Base-by-base conservation (phyloP, 2,113 vertebrate species). In the Indri indri region DNA sequence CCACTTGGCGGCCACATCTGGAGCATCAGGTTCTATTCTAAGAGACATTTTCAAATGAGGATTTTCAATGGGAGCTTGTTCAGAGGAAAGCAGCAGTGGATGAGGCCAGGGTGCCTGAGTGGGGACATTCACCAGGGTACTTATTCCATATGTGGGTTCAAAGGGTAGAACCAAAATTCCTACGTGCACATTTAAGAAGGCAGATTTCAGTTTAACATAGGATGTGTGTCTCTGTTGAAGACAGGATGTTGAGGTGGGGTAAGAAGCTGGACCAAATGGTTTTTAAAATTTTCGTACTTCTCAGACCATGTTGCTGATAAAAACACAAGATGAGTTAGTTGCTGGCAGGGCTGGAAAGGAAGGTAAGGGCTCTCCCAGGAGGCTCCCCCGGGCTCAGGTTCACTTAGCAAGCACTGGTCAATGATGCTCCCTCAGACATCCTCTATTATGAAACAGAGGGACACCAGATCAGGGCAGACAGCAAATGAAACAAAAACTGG, bases 211-310 rank as follows among this genome's bases (percentile, higher is more conserved):
- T 34, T 76, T 92, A 76, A 83, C 2, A 59, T 8, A 57, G 61
- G 88, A 63, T 66, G 45, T 79, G 5, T 40, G 65, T 85, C 30
- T 91, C 59, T 68, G 54, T 8, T 34, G 30, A 54, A 94, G 57
- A 47, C 22, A 2, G 47, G 54, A 79, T 50, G 10, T 74, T 40
- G 70, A 80, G 22, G 11, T 32, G 30, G 59, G 10, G 40, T 13
- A 16, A 54, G 25, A 82, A 92, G 61, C 17, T 90, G 81, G 63
- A 80, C 34, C 76, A 84, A 54, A 82, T 63, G 34, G 61, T 54
- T 61, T 89, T 54, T 23, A 68, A 70, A 65, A 57, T 77, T 81
- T 90, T 94, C 70, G n/a, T 9, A 97, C 65, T 74, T 91, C 79
- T 94, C 61, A 96, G 83, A 61, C 27, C 59, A 9, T 30, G 40